phyloP scores from a whole-genome alignment of 2,888 invertebrate genomes.

The Cataglyphis livida region DNA sequence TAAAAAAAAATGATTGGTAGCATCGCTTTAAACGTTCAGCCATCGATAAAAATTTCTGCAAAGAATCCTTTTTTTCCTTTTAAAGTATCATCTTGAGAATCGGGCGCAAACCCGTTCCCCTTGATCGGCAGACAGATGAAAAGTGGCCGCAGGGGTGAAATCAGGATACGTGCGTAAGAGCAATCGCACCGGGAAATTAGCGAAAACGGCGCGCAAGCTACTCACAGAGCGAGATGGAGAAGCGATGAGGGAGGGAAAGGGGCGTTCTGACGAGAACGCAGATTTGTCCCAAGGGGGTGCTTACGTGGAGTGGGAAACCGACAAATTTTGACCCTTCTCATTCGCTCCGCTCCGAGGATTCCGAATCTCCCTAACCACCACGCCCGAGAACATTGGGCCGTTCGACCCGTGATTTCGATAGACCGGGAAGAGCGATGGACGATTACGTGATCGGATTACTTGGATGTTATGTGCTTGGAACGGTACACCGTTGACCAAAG shows the following conservation, averaged over 20 bases:
- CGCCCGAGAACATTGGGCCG: conserved; percentile 33
- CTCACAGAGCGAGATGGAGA: conserved; percentile 64
- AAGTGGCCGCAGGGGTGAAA: conserved; percentile 74
- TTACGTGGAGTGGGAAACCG: conserved; percentile 75
- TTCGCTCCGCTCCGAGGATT: conserved; percentile 18
- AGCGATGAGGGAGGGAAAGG: conserved; percentile 64
- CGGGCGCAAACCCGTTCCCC: conserved; percentile 31
- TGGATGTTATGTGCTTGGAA: conserved; percentile 16
- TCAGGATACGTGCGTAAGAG: conserved; percentile 51
- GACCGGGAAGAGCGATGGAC: conserved; percentile 46
- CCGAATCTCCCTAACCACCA: conserved; percentile 30
- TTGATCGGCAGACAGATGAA: conserved; percentile 58
- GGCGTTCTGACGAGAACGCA: conserved; percentile 77
- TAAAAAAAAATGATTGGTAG: background rate
- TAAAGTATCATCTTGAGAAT: conserved; percentile 57
- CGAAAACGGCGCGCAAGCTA: conserved; percentile 62
- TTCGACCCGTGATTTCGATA: conserved; percentile 46
- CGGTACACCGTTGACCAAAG: conserved; percentile 24
- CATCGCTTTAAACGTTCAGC: background rate
- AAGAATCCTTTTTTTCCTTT: background rate
- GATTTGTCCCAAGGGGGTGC: conserved; percentile 83
- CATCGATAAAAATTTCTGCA: background rate
- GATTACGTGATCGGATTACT: conserved; percentile 58
- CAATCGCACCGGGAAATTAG: conserved; percentile 67
- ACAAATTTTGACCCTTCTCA: conserved; percentile 73